phyloP scores from a whole-genome alignment of 2,888 invertebrate genomes.

The Lithophane semibrunnea region DNA sequence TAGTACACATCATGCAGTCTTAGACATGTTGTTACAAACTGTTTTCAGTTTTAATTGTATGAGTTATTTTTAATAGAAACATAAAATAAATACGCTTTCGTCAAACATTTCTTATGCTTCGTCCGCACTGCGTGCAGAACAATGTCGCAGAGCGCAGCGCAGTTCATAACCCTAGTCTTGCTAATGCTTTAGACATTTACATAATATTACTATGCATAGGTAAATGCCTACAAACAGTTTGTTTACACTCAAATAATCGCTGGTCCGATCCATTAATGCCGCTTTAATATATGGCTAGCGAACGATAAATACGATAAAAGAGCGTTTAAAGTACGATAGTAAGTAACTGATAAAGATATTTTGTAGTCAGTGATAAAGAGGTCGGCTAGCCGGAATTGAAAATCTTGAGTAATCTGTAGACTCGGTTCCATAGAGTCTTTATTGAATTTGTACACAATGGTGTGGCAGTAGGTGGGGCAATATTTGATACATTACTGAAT shows the following conservation, averaged over 20 bases:
- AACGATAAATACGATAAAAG: slow-evolving; percentile 71
- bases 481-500: slow-evolving; percentile 4
- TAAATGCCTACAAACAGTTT: slow-evolving; percentile 22
- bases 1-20: neutral
- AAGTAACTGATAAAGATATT: slow-evolving; percentile 67
- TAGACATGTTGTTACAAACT: neutral
- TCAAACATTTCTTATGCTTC: neutral
- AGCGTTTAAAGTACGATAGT: slow-evolving; percentile 71
- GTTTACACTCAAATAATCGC: slow-evolving; percentile 53
- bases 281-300: slow-evolving; percentile 64
- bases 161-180: neutral
- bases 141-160: neutral
- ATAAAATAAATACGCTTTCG: neutral
- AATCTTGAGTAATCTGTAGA: slow-evolving; percentile 38
- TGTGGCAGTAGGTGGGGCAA: neutral
- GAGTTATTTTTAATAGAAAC: neutral
- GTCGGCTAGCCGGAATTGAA: slow-evolving; percentile 50
- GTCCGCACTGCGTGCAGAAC: neutral
- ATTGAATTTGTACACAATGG: slow-evolving; percentile 22
- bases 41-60: neutral
- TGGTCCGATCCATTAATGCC: slow-evolving; percentile 60
- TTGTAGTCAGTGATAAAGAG: slow-evolving; percentile 65
- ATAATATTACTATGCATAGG: neutral
- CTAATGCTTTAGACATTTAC: neutral
- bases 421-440: slow-evolving; percentile 11